Evolutionary conservation across 2,113 vertebrate genomes (phyloP).

Genomic region (Prolemur simus): DNA sequence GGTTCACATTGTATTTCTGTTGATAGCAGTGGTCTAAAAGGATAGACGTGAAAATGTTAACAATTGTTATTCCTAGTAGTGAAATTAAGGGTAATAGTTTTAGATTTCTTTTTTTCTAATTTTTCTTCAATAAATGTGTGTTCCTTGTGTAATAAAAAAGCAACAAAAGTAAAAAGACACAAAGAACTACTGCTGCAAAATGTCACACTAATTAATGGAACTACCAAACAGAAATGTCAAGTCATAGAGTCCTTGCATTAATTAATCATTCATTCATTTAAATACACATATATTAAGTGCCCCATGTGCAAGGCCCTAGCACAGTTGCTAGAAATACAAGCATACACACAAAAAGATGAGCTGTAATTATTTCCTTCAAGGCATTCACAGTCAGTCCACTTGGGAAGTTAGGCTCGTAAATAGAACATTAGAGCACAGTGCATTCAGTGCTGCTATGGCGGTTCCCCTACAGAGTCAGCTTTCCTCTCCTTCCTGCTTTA

Average conservation of each 20-base stretch:
- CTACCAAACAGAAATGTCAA: conserved; percentile 8
- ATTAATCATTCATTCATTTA: conserved; percentile 31
- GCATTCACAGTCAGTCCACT: not conserved
- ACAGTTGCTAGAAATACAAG: not conserved
- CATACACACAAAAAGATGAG: not conserved
- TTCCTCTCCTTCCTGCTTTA: not conserved
- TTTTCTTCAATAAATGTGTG: conserved; percentile 31
- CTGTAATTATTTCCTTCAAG: not conserved
- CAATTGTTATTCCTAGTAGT: not conserved
- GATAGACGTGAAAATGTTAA: not conserved
- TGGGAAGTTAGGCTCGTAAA: conserved; percentile 3
- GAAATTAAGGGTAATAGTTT: not conserved
- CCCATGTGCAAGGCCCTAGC: not conserved
- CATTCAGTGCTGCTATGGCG: not conserved
- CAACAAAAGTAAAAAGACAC: conserved; percentile 31
- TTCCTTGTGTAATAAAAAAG: conserved; percentile 27
- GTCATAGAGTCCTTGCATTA: not conserved
- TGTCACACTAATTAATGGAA: not conserved
- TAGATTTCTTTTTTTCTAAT: conserved; percentile 16
- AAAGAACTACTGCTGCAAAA: conserved; percentile 1
- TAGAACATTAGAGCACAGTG: not conserved
- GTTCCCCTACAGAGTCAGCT: not conserved
- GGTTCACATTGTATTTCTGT: not conserved
- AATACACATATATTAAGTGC: not conserved
- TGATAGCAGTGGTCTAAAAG: not conserved